Evolutionary conservation across 2,113 vertebrate species (phyloP), one percentile per base, ranked within the genome.

Genomic region (Gobiocypris rarus): DNA sequence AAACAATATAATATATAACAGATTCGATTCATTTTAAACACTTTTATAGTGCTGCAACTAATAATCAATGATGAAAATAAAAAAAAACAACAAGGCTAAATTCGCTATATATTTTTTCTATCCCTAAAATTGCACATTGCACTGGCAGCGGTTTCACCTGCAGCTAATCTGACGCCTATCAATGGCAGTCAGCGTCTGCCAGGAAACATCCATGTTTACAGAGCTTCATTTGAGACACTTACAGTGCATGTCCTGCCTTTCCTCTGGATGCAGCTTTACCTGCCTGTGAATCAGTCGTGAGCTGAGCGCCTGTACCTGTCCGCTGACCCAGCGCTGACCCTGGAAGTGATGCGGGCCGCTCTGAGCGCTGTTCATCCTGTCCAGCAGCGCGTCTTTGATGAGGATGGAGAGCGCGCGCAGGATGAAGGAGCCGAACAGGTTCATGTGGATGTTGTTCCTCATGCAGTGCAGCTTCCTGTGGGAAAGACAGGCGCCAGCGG

Each of bases 361-460:
- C 88, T 94, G 94, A 5, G 96, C 95, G 91, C 95, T 94, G 92
- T 93, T 95, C 73, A 96, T 95, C 91, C 93, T 92, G 65, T 95
- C 94, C 87, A 97, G 91, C 86, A 96, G 93, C 0, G 95, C 93
- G 0, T 99, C 98, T 90, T 98, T 98, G 78, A 96, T 91, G 89
- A 99, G 96, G 86, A 99, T 95, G 0, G 97, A 97, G 86, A 96
- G 83, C 0, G 97, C 98, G 34, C 96, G 95, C 73, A 99, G 94
- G 85, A 98, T 97, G 90, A 98, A 99, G 81, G 98, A 99, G 5
- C 94, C 93, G 71, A 99, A 99, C 87, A 99, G 94, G 90, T 99
- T 98, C 93, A 99, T 94, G 91, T 99, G 98, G 93, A 99, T 98
- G 87, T 97, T 97, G 94, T 99, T 99, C 87, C 98, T 95, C 0